Conservation (phyloP, 1,140 invertebrate species). For the Pseudomyrmex pallidus region DNA sequence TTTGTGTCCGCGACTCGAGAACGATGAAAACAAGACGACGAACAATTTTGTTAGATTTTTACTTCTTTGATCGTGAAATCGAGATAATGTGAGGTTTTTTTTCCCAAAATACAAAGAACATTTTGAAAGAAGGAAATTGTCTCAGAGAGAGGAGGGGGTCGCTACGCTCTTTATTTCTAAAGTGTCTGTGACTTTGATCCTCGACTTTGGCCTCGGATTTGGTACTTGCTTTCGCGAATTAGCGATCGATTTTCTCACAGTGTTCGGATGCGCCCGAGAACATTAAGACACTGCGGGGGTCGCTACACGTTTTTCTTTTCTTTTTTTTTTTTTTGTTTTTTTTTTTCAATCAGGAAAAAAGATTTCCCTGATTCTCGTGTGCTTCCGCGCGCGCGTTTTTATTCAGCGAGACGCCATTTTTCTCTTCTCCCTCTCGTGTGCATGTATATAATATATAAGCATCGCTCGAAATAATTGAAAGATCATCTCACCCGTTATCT, state of each 20-base stretch:
- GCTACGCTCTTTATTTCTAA: background rate
- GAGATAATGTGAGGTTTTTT: background rate
- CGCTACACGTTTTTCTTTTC: constrained; percentile 2
- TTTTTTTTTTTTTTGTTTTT: too few relatives aligned
- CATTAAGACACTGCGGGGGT: constrained; percentile 6
- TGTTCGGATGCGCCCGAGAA: background rate
- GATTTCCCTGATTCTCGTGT: background rate
- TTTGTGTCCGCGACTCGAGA: too few relatives aligned
- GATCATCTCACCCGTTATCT: background rate
- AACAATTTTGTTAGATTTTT: background rate
- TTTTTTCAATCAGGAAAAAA: background rate
- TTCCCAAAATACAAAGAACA: background rate
- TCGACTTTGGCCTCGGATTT: constrained; percentile 5
- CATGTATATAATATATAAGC: constrained; percentile 8
- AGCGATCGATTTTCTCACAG: background rate
- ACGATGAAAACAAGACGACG: background rate
- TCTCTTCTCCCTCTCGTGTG: constrained; percentile 4
- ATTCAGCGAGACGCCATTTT: background rate
- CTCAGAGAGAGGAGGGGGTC: background rate
- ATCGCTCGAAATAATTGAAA: constrained; percentile 32
- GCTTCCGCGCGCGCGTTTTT: background rate
- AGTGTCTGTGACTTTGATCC: background rate
- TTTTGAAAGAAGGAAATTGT: background rate
- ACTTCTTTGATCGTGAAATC: background rate
- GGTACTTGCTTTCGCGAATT: constrained; percentile 6